Evolutionary conservation across 2,888 invertebrate genomes (phyloP), one percentile per base, ranked within the genome.

Genomic region (Coleophora flavipennella): DNA sequence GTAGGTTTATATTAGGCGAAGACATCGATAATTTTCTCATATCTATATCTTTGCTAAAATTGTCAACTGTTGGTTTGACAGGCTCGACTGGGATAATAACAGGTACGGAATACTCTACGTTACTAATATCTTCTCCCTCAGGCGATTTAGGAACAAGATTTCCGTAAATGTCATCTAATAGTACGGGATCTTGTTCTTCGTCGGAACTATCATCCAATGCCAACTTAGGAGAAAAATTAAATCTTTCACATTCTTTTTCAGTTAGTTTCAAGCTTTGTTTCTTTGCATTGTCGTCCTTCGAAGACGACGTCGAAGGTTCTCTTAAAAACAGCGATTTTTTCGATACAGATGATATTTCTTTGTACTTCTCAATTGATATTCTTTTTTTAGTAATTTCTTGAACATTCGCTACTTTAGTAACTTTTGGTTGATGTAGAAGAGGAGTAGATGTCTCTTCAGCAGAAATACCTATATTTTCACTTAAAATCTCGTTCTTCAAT

Each of bases 291-390:
- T 74, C 76, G 8, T 74, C 70, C 47, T 61, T 68, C 0, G 39
- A 39, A 8, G 41, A 35, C 7, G 38, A 42, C 2, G 34, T 41
- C 7, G 31, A 29, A 33, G 46, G 40, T 33, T 59, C 53, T 36
- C 48, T 60, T 4, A 49, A 35, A 48, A 58, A 59, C 20, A 59
- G 41, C 3, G 50, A 37, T 40, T 50, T 49, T 28, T 52, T 38
- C 3, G 60, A 36, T 36, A 52, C 45, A 14, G 45, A 50, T 4
- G 67, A 44, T 48, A 80, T 85, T 43, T 75, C 64, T 60, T 85
- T 85, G 46, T 85, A 85, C 32, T 70, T 84, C 57, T 85, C 85
- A 33, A 85, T 73, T 7, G 85, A 81, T 44, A 85, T 85, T 55
- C 80, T 67, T 58, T 79, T 84, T 44, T 79, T 81, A 7, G 66